phyloP scores from a whole-genome alignment of 2,113 vertebrate species.

The Dasypus novemcinctus region DNA sequence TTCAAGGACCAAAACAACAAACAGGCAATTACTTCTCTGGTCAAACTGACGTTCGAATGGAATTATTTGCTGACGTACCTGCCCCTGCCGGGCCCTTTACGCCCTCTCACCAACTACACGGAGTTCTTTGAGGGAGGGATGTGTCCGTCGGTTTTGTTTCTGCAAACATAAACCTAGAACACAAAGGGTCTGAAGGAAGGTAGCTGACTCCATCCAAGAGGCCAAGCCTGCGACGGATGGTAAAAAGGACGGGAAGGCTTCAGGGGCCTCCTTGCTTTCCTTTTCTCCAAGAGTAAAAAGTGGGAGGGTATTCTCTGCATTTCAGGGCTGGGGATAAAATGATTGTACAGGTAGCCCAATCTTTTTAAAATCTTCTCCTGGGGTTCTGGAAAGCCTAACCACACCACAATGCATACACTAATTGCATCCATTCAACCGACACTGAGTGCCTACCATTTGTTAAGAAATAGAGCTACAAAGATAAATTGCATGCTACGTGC shows the following conservation, averaged over 20 bases:
- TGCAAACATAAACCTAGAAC: neutral
- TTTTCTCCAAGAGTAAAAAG: neutral
- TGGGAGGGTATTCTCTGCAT: neutral
- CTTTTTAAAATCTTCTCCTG: neutral
- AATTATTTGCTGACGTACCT: neutral
- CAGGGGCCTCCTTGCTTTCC: neutral
- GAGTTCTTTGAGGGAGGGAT: neutral
- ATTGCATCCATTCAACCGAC: neutral
- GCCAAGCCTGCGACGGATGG: neutral
- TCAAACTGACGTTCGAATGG: neutral
- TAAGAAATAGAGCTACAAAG: neutral
- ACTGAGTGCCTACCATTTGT: neutral
- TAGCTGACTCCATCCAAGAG: neutral
- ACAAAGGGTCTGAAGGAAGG: neutral
- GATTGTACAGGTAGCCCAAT: neutral
- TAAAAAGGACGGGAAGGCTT: neutral
- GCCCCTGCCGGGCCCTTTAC: too few species aligned
- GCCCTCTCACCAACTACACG: neutral
- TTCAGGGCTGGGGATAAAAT: accelerated
- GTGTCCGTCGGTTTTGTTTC: neutral
- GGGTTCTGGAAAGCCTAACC: neutral
- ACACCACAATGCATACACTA: accelerated
- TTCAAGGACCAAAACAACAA: neutral
- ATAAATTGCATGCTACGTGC: accelerated
- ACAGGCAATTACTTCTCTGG: neutral